Conservation (phyloP, 1,140 invertebrate genomes). For the Sycophaga agraensis region DNA sequence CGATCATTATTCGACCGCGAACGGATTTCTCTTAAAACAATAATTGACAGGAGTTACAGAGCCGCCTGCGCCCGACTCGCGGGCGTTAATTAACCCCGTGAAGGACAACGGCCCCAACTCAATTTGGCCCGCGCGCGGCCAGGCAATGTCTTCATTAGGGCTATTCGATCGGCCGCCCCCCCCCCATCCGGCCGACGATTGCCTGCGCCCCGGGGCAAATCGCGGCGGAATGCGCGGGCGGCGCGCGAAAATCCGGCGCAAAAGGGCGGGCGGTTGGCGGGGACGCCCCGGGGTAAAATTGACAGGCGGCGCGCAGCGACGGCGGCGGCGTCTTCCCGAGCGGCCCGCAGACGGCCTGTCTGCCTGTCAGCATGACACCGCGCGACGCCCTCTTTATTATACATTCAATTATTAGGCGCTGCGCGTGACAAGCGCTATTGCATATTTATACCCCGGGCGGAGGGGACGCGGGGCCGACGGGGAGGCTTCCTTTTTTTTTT, state of each 20-base stretch:
- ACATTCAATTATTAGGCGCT: slow-evolving; percentile 58
- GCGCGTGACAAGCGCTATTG: slow-evolving; percentile 55
- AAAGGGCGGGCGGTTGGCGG: slow-evolving; percentile 22
- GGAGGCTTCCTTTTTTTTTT: too few species aligned
- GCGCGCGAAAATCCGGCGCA: too few species aligned
- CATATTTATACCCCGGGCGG: slow-evolving; percentile 50
- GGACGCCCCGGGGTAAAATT: slow-evolving; percentile 40
- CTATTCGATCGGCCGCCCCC: slow-evolving; percentile 8
- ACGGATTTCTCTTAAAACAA: slow-evolving; percentile 17
- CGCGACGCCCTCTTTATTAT: slow-evolving; percentile 57
- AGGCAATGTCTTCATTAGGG: slow-evolving; percentile 24
- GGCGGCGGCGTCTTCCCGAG: slow-evolving; percentile 42
- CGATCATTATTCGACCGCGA: slow-evolving; percentile 23
- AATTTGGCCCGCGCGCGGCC: slow-evolving; percentile 9
- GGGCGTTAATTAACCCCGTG: slow-evolving; percentile 19
- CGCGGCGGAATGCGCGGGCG: background rate
- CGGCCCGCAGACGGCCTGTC: slow-evolving; percentile 30
- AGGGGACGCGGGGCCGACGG: too few species aligned
- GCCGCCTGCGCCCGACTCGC: background rate
- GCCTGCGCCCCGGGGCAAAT: background rate
- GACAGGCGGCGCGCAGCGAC: slow-evolving; percentile 52
- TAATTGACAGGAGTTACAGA: slow-evolving; percentile 26
- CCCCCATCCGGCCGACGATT: background rate
- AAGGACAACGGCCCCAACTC: slow-evolving; percentile 15
- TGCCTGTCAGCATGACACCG: slow-evolving; percentile 49